These are phyloP conservation scores for Hydrophis major DNA, from an alignment of 2,797 vertebrate species.

Conservation along the genomic window DNA sequence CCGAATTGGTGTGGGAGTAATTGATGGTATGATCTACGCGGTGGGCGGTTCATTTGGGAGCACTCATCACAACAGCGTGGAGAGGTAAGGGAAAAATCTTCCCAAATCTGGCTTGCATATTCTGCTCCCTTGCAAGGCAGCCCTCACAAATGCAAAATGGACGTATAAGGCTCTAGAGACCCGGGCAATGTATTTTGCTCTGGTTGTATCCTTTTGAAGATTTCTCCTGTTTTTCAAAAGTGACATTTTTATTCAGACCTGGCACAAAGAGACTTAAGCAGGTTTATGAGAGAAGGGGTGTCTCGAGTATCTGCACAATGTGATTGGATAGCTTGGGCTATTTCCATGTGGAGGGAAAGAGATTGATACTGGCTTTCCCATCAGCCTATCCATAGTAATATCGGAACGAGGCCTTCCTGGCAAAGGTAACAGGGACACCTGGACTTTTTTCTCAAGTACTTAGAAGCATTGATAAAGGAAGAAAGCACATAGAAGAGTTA, in stretches of 20 bases:
- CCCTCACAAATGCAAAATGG: background rate
- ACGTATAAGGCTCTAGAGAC: background rate
- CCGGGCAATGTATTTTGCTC: background rate
- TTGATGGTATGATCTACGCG: slow-evolving; percentile 90
- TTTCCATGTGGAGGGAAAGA: background rate
- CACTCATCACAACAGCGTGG: slow-evolving; percentile 89
- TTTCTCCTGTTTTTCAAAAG: background rate
- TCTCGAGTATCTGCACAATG: background rate
- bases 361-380: background rate
- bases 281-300: background rate
- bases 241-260: background rate
- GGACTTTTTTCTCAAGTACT: background rate
- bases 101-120: background rate
- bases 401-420: background rate
- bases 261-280: background rate
- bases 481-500: background rate
- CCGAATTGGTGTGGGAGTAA: slow-evolving; percentile 89
- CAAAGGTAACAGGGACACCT: background rate
- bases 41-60: slow-evolving; percentile 93
- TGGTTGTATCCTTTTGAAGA: background rate
- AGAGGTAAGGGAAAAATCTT: slow-evolving; percentile 75
- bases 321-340: background rate
- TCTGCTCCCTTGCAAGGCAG: background rate
- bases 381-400: background rate
- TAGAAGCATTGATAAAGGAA: background rate